Base-by-base conservation (phyloP, 2,113 vertebrate genomes). In the Hippocampus zosterae region DNA sequence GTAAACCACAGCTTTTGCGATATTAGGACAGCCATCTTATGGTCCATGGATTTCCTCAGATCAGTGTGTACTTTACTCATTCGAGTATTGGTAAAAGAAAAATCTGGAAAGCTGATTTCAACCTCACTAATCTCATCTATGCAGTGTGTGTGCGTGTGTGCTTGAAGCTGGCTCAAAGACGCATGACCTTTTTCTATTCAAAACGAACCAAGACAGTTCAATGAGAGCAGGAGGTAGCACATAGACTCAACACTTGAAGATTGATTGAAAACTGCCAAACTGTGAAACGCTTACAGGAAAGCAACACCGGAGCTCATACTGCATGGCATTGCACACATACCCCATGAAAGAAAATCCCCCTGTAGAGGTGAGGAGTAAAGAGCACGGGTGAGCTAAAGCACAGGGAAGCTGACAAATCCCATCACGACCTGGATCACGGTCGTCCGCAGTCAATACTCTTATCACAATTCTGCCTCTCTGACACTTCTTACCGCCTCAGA, bases 201-300 rank as follows among this genome's bases (percentile, higher is more conserved):
- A 80, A 71, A 73, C 73, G 70, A 65, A 85, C 79, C 87, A 76
- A 83, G 82, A 87, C 79, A 74, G 83, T 75, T 87, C 70, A 83
- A 87, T 89, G 77, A 82, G 81, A 82, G 78, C 81, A 80, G 77
- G 73, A 5, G 72, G 77, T 78, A 76, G 83, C 37, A 2, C 64
- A 19, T 59, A 76, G 65, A 78, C 81, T 72, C 68, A 4, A 50
- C 74, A 65, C 73, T 81, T 88, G 88, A 13, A 85, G 86, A 90
- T 82, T 88, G 90, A 92, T 88, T 83, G 85, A 86, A 87, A 89
- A 88, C 85, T 82, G 67, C 75, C 82, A 81, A 85, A 75, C 78
- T 82, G 78, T 76, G 76, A 84, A 90, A 89, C 82, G 29, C 85
- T 92, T 89, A 84, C 89, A 79, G 91, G 86, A 90, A 91, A 81